These are phyloP conservation scores for Cyprinodon variegatus DNA, from an alignment of 2,113 vertebrate species.

Conservation along the genomic window DNA sequence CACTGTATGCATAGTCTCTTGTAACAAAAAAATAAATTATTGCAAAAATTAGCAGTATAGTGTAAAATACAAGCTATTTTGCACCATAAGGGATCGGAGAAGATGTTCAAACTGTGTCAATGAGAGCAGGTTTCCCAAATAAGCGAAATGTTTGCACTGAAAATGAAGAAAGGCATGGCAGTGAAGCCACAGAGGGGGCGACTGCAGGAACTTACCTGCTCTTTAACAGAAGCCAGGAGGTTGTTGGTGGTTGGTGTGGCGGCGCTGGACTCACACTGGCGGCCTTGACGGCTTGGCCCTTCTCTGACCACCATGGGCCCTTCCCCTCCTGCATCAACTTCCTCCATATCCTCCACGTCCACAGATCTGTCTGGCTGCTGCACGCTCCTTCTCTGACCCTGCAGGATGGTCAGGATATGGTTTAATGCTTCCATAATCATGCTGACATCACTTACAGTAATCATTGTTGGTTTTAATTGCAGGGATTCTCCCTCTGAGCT, in stretches of 20 bases:
- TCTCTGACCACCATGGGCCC: constrained; percentile 60
- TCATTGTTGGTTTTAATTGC: background rate
- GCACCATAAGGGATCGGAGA: background rate
- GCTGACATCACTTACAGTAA: background rate
- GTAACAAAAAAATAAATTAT: background rate
- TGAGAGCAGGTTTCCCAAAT: too few species aligned
- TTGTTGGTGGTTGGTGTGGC: constrained; percentile 55
- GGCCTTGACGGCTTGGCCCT: constrained; percentile 41
- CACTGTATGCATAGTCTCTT: background rate
- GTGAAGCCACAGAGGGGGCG: constrained; percentile 20
- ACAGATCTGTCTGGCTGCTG: constrained; percentile 44
- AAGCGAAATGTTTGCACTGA: background rate
- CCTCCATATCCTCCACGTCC: constrained; percentile 65
- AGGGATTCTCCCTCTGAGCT: background rate
- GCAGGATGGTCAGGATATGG: constrained; percentile 39
- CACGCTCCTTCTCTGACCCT: constrained; percentile 58
- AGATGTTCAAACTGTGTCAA: background rate
- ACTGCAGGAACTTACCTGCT: constrained; percentile 68
- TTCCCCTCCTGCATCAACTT: constrained; percentile 59
- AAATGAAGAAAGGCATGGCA: background rate
- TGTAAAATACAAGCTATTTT: background rate
- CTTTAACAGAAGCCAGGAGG: constrained; percentile 77
- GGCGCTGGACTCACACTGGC: constrained; percentile 8
- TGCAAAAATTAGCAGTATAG: background rate
- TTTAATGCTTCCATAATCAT: background rate